A percentile compares a stretch with the other conserved stretches of the same genome.
Evolutionary conservation across 1,140 invertebrate genomes (phyloP).

Genomic region (Scaptodrosophila lebanonensis): DNA sequence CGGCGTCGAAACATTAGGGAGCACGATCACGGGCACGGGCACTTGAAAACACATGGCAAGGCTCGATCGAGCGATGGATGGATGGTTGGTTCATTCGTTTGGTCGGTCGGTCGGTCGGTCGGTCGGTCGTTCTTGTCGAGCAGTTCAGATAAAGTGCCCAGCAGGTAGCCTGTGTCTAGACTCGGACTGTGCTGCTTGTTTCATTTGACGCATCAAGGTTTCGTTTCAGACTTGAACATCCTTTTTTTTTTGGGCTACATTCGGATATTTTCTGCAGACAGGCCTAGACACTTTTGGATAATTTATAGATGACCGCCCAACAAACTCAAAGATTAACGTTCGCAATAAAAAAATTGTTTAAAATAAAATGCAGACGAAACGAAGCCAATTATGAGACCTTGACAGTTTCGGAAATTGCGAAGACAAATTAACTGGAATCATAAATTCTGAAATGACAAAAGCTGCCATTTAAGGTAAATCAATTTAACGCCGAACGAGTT

Average conservation of each 20-base stretch:
- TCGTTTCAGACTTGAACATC: constrained; percentile 11
- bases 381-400: no score
- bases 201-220: constrained; percentile 19
- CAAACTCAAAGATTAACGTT: constrained; percentile 20
- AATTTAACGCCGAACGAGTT: constrained; percentile 36
- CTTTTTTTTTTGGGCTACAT: constrained; percentile 12
- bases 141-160: constrained; percentile 36
- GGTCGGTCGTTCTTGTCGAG: not conserved
- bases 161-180: constrained; percentile 34
- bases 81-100: constrained; percentile 39
- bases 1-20: constrained; percentile 46
- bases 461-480: constrained; percentile 61
- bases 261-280: constrained; percentile 30
- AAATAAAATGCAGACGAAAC: no score
- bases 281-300: constrained; percentile 34
- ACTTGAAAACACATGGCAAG: constrained; percentile 65
- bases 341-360: constrained; percentile 1
- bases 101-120: no score
- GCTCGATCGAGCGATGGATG: constrained; percentile 10
- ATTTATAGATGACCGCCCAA: constrained; percentile 39
- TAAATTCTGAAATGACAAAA: constrained; percentile 32
- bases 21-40: constrained; percentile 17
- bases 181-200: constrained; percentile 15
- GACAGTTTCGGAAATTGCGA: not conserved
- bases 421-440: constrained; percentile 11